Base-by-base conservation (phyloP, 2,888 invertebrate genomes). In the Athalia circularis region DNA sequence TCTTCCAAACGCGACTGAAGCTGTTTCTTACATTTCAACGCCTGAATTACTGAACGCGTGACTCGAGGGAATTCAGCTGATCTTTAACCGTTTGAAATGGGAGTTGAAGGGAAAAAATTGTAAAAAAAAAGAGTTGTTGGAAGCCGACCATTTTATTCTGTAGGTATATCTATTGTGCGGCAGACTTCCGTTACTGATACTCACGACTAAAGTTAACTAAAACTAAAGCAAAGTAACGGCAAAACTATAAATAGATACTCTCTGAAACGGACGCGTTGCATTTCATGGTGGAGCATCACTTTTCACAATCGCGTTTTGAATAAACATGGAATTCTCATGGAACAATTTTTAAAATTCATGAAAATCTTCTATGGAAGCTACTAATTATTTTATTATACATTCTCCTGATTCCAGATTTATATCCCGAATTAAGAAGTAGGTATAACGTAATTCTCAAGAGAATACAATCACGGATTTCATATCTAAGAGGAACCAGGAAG, bases 181-280 rank as follows among this genome's bases (percentile, higher is more conserved):
- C 15, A 72, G 70, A 72, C 70, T 59, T 72, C 70, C 57, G 70
- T 72, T 72, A 59, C 57, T 59, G 65, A 6, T n/a, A 11, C 47
- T 59, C 54, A 68, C 52, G 11, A 52, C 68, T 72, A 72, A 72
- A 72, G 59, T 72, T 72, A 72, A 47, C 59, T 47, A 59, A 72
- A 72, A 72, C 72, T 72, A 47, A 72, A 72, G 72, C 72, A 72
- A 72, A 72, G 72, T 72, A 72, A 72, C 72, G 72, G 72, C 57
- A 47, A 13, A 47, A 57, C 59, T 72, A 72, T 59, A 72, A 72
- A 72, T 72, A 72, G 59, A 45, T 29, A 29, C 13, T 29, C 59
- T 59, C 52, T 59, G 45, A 15, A 72, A 59, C 52, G n/a, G n/a
- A 7, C 54, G 68, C 57, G 72, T 72, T 72, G 72, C 45, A 72